Conservation (phyloP, 2,888 invertebrate genomes). For the Agonum fuliginosum region DNA sequence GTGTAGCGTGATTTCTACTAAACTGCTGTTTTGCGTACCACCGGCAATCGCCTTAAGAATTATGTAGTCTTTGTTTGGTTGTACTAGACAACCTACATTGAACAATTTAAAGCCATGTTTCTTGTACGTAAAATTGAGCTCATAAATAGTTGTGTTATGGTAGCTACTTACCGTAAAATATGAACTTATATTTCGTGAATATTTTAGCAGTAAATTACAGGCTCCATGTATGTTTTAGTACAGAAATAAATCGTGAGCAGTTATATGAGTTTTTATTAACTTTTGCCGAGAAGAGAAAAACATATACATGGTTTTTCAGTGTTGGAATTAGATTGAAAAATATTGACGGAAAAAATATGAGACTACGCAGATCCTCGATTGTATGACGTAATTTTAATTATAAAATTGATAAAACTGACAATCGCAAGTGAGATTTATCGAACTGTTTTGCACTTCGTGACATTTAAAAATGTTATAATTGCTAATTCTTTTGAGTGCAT, state of each 20-base stretch:
- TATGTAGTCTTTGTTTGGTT: no score
- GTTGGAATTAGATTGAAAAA: background rate
- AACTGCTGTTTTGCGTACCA: no score
- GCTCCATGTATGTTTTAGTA: constrained; percentile 36
- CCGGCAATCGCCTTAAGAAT: no score
- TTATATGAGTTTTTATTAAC: constrained; percentile 44
- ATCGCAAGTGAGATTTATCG: constrained; percentile 20
- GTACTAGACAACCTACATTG: background rate
- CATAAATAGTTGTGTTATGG: constrained; percentile 41
- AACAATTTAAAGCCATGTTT: constrained; percentile 6
- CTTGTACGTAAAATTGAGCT: constrained; percentile 38
- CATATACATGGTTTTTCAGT: background rate
- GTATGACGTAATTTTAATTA: constrained; percentile 4
- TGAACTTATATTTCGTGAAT: constrained; percentile 51
- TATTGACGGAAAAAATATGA: background rate
- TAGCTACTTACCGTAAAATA: constrained; percentile 39
- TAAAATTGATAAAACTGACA: constrained; percentile 9
- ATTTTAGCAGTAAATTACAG: constrained; percentile 41
- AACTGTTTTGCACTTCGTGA: constrained; percentile 28
- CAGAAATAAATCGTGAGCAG: constrained; percentile 31
- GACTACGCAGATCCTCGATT: background rate
- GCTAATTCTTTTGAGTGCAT: constrained; percentile 36
- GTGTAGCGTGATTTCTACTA: no score
- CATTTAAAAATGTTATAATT: constrained; percentile 28
- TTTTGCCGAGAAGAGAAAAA: constrained; percentile 7